Evolutionary conservation across 2,888 invertebrate genomes (phyloP), one percentile per base, ranked within the genome.

Genomic region (Spodoptera picta): DNA sequence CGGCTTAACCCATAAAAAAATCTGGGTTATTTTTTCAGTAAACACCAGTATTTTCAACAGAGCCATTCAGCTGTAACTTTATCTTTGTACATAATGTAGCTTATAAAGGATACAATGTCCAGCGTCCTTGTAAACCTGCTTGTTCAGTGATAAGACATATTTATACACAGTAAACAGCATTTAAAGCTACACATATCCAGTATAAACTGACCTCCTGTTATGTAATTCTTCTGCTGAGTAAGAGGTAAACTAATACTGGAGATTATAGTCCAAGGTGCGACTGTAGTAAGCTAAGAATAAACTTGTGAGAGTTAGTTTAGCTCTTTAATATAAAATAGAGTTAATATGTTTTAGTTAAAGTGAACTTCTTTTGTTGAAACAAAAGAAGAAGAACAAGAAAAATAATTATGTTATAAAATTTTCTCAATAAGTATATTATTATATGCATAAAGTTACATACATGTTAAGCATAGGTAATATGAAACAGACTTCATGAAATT

Each of bases 271-370:
- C 7, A 7, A 36, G 36, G 7, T 36, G 36, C 36, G 36, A 9
- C 36, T 1, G 36, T 36, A n/a, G 47, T 54, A 47, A 64, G 76
- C 65, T 43, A 9, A 9, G 42, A 36, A 71, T 75, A 71, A 64
- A 69, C 51, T 72, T 43, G 36, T 41, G 59, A 50, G 42, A 57
- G 41, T 50, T 61, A 49, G 31, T 52, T 61, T 41, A 61, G 58
- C 45, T 56, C 61, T 59, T 71, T 66, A 71, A 60, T 72, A 59
- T n/a, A 27, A 41, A 59, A 63, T 53, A 51, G 41, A 45, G 58
- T 44, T 56, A 58, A 61, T 65, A 64, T 59, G 46, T 58, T 74
- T 42, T 36, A 69, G 10, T 52, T 64, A 58, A 58, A 48, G 19
- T 19, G 55, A 19, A 19, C 6, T 4, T 9, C 7, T 36, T 9